Evolutionary conservation across 2,113 vertebrate genomes (phyloP), one percentile per base, ranked within the genome.

Genomic region (Halcyon malimbica): DNA sequence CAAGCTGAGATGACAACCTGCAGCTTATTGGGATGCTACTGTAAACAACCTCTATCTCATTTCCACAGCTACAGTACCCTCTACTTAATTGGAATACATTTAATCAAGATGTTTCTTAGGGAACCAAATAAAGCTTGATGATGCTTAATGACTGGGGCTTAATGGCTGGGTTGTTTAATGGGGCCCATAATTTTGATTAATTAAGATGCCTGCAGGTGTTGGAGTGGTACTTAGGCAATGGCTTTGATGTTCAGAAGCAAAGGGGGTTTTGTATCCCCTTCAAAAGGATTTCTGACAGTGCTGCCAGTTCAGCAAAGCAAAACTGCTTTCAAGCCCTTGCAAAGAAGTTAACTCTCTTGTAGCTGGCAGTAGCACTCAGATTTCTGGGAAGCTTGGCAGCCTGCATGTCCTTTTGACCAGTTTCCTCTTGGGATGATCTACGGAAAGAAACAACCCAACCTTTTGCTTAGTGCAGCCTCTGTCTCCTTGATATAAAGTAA

Each of bases 61-160:
- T 85, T 73, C 78, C 50, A 84, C 48, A 76, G 57, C 74, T 28
- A 73, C 91, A 76, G 70, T n/a, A 70, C 67, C 67, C 82, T 85
- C 90, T 76, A n/a, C 53, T 94, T 89, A 94, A 91, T 84, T 91
- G 84, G 71, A 92, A 67, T 67, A 25, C 83, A 71, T 95, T 94
- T 94, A 95, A 97, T 96, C 93, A 97, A 94, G 80, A 91, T 87
- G 82, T 95, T 97, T 97, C 93, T 95, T 85, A 91, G 78, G 88
- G 82, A 94, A 78, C 82, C 71, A 92, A 96, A 96, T 95, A 96
- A 96, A 96, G 84, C 90, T 88, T 94, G 93, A 95, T 95, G 93
- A 94, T 95, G 59, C 33, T 95, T 97, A 91, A 96, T 94, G 85
- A 76, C 60, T 86, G 67, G 75, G 42, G 80, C 69, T 93, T 95